A percentile compares a stretch with the other conserved stretches of the same genome.
These are phyloP conservation scores for Polietes domitor DNA, from an alignment of 2,888 invertebrate genomes.

Conservation along the genomic window DNA sequence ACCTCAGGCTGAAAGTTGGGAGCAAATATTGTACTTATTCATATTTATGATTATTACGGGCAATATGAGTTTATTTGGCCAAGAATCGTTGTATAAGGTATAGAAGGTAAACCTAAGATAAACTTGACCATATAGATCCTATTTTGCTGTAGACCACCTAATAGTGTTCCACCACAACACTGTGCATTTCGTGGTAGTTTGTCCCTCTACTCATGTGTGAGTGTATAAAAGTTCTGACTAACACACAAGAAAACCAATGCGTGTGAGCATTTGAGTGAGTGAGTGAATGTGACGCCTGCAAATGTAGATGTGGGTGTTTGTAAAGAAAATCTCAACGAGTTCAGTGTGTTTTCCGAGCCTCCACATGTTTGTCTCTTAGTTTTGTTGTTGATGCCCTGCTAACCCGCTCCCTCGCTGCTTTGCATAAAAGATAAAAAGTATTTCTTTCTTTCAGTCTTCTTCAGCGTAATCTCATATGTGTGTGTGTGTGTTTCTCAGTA, in stretches of 20 bases:
- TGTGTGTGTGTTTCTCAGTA: constrained; percentile 25
- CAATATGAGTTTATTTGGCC: too few relatives aligned
- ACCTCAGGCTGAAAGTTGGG: too few relatives aligned
- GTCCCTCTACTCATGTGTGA: neutral
- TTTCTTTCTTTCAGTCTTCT: constrained; percentile 24
- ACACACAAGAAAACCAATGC: neutral
- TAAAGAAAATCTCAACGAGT: neutral
- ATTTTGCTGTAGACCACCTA: too few relatives aligned
- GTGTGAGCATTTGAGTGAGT: neutral
- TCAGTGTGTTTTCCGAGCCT: neutral
- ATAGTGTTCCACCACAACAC: too few relatives aligned
- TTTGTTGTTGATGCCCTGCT: neutral
- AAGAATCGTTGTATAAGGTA: too few relatives aligned
- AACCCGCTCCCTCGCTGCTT: neutral
- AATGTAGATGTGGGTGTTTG: neutral
- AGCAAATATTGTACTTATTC: too few relatives aligned
- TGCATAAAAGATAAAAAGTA: constrained; percentile 64
- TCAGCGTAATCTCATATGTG: constrained; percentile 58
- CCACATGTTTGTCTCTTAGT: neutral
- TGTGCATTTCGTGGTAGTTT: too few relatives aligned
- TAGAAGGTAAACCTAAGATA: too few relatives aligned
- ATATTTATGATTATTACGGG: too few relatives aligned
- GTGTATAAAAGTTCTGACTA: neutral
- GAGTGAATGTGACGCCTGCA: neutral
- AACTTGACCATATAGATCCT: too few relatives aligned